phyloP scores from a whole-genome alignment of 1,140 invertebrate species.

The Euschistus heros region DNA sequence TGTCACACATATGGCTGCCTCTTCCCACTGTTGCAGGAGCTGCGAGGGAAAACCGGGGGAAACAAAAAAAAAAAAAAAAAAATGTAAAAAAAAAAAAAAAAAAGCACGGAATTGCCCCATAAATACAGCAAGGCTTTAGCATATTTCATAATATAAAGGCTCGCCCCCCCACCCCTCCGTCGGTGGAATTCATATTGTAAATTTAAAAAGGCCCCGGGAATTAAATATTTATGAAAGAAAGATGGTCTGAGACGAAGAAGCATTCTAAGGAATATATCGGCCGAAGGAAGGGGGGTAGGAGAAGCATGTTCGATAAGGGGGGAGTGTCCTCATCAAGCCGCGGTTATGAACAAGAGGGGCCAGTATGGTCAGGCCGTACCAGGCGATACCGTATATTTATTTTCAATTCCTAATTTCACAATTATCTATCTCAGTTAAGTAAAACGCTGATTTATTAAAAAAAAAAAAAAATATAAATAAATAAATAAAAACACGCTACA shows the following conservation, averaged over 20 bases:
- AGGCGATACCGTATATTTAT: too few relatives aligned
- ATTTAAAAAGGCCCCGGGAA: constrained; percentile 12
- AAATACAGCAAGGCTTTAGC: constrained; percentile 13
- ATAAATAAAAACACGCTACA: too few relatives aligned
- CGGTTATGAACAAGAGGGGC: not conserved
- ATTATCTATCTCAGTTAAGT: too few relatives aligned
- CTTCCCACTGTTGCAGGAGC: not conserved
- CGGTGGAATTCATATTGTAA: constrained; percentile 10
- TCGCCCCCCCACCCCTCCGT: not conserved
- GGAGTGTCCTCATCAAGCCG: not conserved
- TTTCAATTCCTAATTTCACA: too few relatives aligned
- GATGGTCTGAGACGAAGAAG: not conserved
- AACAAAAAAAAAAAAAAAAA: not conserved
- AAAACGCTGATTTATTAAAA: too few relatives aligned
- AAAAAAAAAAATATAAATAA: too few relatives aligned
- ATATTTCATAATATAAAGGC: constrained; percentile 15
- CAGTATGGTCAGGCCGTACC: too few relatives aligned
- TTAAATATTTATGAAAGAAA: constrained; percentile 18
- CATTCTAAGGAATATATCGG: too few relatives aligned
- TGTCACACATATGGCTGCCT: constrained; percentile 18
- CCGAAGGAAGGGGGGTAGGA: not conserved
- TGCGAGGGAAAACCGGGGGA: not conserved
- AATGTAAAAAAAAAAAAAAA: not conserved
- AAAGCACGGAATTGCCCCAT: constrained; percentile 10
- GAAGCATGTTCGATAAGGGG: not conserved